These are phyloP conservation scores for Chelon auratus DNA, from an alignment of 2,797 vertebrate genomes.

Conservation along the genomic window DNA sequence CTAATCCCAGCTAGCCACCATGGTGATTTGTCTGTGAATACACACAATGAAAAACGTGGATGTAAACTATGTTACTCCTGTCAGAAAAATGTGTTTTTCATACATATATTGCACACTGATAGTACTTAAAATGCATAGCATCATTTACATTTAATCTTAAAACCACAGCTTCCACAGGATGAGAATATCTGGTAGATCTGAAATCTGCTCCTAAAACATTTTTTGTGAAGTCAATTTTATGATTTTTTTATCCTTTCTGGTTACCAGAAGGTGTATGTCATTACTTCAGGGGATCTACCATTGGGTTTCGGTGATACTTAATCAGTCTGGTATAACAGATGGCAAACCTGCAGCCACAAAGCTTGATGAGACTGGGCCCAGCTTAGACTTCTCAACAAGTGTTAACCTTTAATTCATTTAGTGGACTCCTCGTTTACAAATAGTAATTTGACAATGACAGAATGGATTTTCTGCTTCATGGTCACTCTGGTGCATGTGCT, in stretches of 20 bases:
- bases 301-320: conserved; percentile 49
- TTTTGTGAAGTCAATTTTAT: background rate
- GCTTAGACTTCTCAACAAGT: conserved; percentile 39
- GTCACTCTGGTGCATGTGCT: background rate
- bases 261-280: background rate
- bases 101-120: background rate
- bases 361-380: conserved; percentile 36
- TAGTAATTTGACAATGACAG: background rate
- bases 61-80: background rate
- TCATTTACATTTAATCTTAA: background rate
- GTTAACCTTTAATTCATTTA: conserved; percentile 45
- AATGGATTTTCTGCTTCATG: background rate
- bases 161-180: background rate
- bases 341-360: conserved; percentile 50
- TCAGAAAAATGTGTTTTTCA: background rate
- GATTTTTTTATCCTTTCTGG: background rate
- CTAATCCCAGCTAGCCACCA: conserved; percentile 61
- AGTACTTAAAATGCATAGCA: background rate
- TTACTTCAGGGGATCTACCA: background rate
- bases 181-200: background rate
- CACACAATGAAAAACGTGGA: conserved; percentile 12
- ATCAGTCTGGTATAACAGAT: conserved; percentile 66
- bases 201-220: no score
- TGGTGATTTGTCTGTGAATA: conserved; percentile 33
- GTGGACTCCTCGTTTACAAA: background rate